Base-by-base conservation (phyloP, 2,888 invertebrate genomes). In the Cheilosia vernalis region DNA sequence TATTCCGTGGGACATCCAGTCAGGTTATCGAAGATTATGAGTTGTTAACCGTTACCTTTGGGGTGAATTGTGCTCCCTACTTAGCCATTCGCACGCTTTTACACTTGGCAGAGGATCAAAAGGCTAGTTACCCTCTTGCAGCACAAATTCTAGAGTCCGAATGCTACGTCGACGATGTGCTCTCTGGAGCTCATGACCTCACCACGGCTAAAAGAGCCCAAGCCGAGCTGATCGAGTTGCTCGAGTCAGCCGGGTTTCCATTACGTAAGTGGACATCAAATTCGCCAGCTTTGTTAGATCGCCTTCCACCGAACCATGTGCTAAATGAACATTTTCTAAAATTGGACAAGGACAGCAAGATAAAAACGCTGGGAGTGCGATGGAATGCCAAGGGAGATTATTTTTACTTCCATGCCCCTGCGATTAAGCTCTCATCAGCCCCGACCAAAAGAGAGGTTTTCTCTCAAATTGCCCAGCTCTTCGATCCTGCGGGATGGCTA, bases 1-100 rank as follows among this genome's bases (percentile, higher is more conserved):
- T 17, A n/a, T 44, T 44, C n/a, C 44, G 44, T 44, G n/a, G 13
- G 5, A 0, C n/a, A n/a, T 6, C 6, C 17, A 44, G 6, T n/a
- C n/a, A 15, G 2, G 6, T 2, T 5, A 27, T 87, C 15, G 21
- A 79, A 44, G 85, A 87, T 49, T 81, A 58, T 37, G 76, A 70
- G 21, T 40, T 87, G 13, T 67, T 77, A 10, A 86, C 86, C 0
- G 78, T 87, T 0, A 87, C 84, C 2, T 87, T 87, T 49, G 84
- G 88, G 1, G 74, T 85, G 9, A 81, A 78, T 13, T 81, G 78
- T 55, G 79, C 87, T 0, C 87, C 87, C 0, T 85, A 60, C 17
- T 19, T 44, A 44, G 44, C 44, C 7, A 44, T 44, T 19, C 17
- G 44, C 44, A 44, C 44, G 1, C 44, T 44, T 6, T 17, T 44